Percentiles rank a stretch among this genome's conserved stretches.
phyloP scores from a whole-genome alignment of 2,888 invertebrate species.

The Clostera curtula region DNA sequence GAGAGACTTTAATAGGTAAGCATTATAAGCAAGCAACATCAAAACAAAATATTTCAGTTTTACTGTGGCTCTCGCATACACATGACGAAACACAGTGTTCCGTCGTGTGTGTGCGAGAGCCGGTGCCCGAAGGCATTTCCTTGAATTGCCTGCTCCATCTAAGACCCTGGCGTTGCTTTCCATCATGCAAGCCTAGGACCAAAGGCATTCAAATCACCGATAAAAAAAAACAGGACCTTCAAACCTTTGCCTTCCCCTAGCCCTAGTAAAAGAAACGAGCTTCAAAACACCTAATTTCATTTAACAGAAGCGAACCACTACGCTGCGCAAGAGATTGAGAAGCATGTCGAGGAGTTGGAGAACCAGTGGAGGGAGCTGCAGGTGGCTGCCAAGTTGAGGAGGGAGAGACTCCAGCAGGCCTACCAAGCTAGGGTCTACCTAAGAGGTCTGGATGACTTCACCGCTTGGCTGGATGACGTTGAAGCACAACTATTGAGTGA shows the following conservation, averaged over 20 bases:
- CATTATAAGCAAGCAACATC: no score
- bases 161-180: no score
- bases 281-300: constrained; percentile 2
- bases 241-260: no score
- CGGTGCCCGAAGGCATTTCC: no score
- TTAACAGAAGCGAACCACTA: constrained; percentile 85
- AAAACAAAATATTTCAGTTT: no score
- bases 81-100: no score
- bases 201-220: no score
- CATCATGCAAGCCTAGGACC: no score
- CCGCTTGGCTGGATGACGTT: constrained; percentile 92
- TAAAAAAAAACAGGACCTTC: no score
- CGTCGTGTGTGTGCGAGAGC: no score
- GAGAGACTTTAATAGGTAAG: constrained; percentile 79
- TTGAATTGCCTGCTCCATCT: no score
- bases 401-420: constrained; percentile 90
- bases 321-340: constrained; percentile 88
- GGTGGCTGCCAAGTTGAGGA: constrained; percentile 85
- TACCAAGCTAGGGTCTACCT: constrained; percentile 92
- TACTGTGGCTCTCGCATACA: no score
- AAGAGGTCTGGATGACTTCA: constrained; percentile 93
- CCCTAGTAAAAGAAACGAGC: background rate
- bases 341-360: constrained; percentile 88
- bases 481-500: constrained; percentile 65
- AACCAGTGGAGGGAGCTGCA: constrained; percentile 91